Evolutionary conservation across 92 coral and sea anemone genomes (phyloP).

Genomic region (Desmophyllum pertusum): DNA sequence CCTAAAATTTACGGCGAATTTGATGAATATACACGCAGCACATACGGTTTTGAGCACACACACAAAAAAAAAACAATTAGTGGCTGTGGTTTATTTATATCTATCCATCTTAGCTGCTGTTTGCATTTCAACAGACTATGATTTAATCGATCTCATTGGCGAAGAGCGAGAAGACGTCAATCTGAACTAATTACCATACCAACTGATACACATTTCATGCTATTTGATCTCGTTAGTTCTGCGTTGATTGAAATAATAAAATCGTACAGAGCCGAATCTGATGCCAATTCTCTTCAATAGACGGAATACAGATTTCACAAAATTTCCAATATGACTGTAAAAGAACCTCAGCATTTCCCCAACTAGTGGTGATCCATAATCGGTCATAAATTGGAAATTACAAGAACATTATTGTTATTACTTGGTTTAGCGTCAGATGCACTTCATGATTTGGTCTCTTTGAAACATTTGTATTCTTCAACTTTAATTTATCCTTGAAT

Average conservation of each 20-base stretch:
- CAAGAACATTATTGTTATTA: too few species aligned
- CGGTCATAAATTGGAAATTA: too few species aligned
- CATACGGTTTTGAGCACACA: neutral
- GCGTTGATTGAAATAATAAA: neutral
- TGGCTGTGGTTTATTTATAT: neutral
- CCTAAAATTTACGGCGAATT: neutral
- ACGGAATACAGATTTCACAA: too few species aligned
- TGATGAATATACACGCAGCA: neutral
- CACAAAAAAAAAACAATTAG: neutral
- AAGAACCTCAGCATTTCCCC: too few species aligned
- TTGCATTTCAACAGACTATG: constrained; percentile 13
- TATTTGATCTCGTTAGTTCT: constrained; percentile 7
- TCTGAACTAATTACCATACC: neutral
- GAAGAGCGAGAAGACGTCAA: constrained; percentile 12
- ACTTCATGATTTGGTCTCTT: too few species aligned
- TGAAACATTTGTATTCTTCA: too few species aligned
- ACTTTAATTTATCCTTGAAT: too few species aligned
- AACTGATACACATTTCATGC: neutral
- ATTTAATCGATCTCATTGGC: constrained; percentile 10
- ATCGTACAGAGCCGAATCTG: neutral
- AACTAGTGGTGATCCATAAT: too few species aligned
- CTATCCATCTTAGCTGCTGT: neutral
- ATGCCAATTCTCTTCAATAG: too few species aligned
- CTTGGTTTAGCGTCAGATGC: too few species aligned
- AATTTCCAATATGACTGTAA: too few species aligned